Percentiles rank a stretch among this genome's conserved stretches.
Conservation (phyloP, 1,140 invertebrate species). For the Armadillidium nasatum region DNA sequence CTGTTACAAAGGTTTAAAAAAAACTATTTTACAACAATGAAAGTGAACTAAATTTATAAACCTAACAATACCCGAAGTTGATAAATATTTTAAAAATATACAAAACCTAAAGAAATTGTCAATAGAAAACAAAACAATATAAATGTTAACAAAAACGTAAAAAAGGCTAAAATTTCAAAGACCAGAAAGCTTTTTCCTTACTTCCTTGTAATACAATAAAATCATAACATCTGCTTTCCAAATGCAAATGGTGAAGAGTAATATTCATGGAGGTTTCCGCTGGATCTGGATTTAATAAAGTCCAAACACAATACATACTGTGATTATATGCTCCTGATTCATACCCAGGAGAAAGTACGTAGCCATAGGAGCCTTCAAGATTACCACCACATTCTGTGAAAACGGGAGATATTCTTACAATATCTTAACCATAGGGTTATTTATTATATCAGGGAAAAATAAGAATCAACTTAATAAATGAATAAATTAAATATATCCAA, state of each 20-base stretch:
- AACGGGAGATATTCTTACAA: background rate
- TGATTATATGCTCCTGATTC: slow-evolving; percentile 18
- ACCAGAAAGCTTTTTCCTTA: background rate
- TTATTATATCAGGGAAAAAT: background rate
- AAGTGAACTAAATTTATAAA: too few relatives aligned
- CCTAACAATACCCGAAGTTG: too few relatives aligned
- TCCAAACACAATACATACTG: slow-evolving; percentile 27
- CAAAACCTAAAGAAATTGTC: too few relatives aligned
- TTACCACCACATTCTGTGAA: slow-evolving; percentile 26
- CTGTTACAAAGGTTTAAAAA: too few relatives aligned
- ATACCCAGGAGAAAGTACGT: slow-evolving; percentile 14
- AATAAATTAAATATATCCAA: too few relatives aligned
- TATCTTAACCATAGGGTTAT: background rate
- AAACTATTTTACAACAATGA: too few relatives aligned
- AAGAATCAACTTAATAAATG: background rate
- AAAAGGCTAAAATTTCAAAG: too few relatives aligned
- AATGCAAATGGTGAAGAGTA: slow-evolving; percentile 21
- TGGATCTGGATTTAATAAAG: slow-evolving; percentile 10
- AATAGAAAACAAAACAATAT: too few relatives aligned
- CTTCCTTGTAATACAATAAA: slow-evolving; percentile 22
- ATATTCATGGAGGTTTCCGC: slow-evolving; percentile 2
- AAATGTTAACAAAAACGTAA: too few relatives aligned
- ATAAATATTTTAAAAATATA: too few relatives aligned
- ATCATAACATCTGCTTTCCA: slow-evolving; percentile 17
- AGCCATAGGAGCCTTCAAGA: background rate